Conservation (phyloP, 2,113 vertebrate genomes). For the Ciconia maguari region DNA sequence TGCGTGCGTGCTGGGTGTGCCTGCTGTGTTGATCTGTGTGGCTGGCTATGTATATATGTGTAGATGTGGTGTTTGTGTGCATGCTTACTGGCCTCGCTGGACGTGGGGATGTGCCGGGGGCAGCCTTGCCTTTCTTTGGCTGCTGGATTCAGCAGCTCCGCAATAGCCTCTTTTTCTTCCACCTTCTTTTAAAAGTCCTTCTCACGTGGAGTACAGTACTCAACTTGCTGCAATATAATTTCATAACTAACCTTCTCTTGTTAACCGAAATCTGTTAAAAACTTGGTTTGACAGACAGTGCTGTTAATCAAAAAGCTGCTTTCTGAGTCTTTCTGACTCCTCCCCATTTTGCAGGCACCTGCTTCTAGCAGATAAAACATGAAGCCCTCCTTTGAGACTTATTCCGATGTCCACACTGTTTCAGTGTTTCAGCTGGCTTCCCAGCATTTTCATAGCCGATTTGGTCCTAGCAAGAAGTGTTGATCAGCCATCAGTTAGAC, state of each 20-base stretch:
- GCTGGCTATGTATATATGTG: fast-evolving
- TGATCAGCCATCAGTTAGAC: not conserved
- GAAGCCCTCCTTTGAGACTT: not conserved
- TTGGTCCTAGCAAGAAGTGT: not conserved
- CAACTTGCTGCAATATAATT: not conserved
- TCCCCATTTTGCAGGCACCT: not conserved
- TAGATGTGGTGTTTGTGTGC: too few relatives aligned
- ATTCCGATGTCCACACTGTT: not conserved
- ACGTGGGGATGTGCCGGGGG: not conserved
- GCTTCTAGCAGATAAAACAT: not conserved
- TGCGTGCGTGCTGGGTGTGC: fast-evolving
- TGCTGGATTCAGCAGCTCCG: not conserved
- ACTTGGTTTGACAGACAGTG: not conserved
- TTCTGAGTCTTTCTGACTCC: not conserved
- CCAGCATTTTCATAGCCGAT: not conserved
- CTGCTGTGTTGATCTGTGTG: not conserved
- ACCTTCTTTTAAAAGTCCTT: not conserved
- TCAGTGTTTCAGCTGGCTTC: not conserved
- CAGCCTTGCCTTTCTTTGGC: not conserved
- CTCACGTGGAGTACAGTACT: not conserved
- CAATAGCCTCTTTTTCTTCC: not conserved
- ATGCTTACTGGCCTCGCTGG: not conserved
- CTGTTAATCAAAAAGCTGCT: not conserved
- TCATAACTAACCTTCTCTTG: not conserved
- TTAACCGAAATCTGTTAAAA: not conserved